Evolutionary conservation across 2,888 invertebrate genomes (phyloP), one percentile per base, ranked within the genome.

Genomic region (Pogonocherus hispidulus): DNA sequence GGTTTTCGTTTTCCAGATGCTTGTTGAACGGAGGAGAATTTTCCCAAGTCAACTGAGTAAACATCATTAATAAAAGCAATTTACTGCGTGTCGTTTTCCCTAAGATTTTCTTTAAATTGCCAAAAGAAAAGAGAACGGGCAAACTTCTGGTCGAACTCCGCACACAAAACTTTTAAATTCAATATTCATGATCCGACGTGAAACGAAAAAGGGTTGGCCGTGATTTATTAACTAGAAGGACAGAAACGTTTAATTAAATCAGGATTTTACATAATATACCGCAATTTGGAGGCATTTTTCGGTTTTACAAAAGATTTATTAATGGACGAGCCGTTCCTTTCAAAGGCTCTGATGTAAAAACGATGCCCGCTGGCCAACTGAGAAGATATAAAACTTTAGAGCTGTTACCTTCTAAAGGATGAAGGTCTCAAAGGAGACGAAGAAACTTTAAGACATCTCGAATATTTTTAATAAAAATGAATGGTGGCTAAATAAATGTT

Each of bases 21-120:
- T 54, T 62, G 64, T 69, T 66, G 57, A 66, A 11, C 2, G 23
- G 69, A 63, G 69, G 66, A 66, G 70, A 63, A 71, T 67, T 67
- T 69, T 63, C 63, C 69, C 73, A 37, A 62, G 62, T 51, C 62
- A 68, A 66, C 73, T 75, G 71, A 78, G 83, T 82, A 84, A 84
- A 84, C 83, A 84, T 84, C 84, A 84, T 84, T 84, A 84, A 84
- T 84, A 84, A 84, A 84, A 83, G 80, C 83, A 84, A 84, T 84
- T 84, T 84, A 79, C 76, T 76, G 74, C 77, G 78, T 80, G 81
- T 80, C 79, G 78, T 79, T 70, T 79, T 77, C 74, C 79, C 73
- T 68, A 74, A 78, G 81, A 81, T 81, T 82, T 82, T 77, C 80
- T 81, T 78, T 78, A 81, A 81, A 82, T 81, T 78, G 78, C 73